Percentiles rank a stretch among this genome's conserved stretches.
Conservation (phyloP, 2,888 invertebrate genomes). For the Aradus depressus region DNA sequence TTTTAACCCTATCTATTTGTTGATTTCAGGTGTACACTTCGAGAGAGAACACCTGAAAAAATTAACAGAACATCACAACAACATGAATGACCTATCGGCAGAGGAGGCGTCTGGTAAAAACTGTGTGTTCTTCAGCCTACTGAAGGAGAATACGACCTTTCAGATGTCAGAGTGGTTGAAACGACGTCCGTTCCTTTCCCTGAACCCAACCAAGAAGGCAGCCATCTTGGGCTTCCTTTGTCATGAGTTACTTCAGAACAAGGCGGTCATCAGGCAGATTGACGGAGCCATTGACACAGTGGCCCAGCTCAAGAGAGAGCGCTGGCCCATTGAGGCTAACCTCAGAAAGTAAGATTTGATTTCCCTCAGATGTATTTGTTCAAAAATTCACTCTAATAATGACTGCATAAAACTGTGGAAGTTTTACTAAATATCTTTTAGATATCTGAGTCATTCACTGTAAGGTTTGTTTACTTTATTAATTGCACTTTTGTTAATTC, state of each 20-base stretch:
- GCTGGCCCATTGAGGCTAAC: slow-evolving; percentile 86
- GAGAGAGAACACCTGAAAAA: slow-evolving; percentile 70
- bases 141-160: slow-evolving; percentile 67
- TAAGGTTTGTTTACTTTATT: too few species aligned
- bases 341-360: slow-evolving; percentile 63
- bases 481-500: neutral
- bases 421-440: too few species aligned
- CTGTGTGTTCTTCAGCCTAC: slow-evolving; percentile 62
- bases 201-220: slow-evolving; percentile 77
- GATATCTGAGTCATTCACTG: too few species aligned
- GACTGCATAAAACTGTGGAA: too few species aligned
- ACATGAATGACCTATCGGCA: slow-evolving; percentile 48
- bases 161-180: slow-evolving; percentile 68
- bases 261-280: slow-evolving; percentile 78
- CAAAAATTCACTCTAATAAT: too few species aligned
- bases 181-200: slow-evolving; percentile 72
- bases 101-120: slow-evolving; percentile 63
- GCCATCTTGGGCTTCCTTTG: slow-evolving; percentile 83
- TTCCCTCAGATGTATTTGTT: neutral
- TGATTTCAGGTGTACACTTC: slow-evolving; percentile 55
- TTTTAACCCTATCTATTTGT: too few species aligned
- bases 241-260: slow-evolving; percentile 88
- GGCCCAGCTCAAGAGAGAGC: slow-evolving; percentile 75
- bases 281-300: slow-evolving; percentile 79
- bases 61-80: slow-evolving; percentile 63